A percentile compares a stretch with the other conserved stretches of the same genome.
Conservation (phyloP, 2,888 invertebrate species). For the Meandrusa payeni region DNA sequence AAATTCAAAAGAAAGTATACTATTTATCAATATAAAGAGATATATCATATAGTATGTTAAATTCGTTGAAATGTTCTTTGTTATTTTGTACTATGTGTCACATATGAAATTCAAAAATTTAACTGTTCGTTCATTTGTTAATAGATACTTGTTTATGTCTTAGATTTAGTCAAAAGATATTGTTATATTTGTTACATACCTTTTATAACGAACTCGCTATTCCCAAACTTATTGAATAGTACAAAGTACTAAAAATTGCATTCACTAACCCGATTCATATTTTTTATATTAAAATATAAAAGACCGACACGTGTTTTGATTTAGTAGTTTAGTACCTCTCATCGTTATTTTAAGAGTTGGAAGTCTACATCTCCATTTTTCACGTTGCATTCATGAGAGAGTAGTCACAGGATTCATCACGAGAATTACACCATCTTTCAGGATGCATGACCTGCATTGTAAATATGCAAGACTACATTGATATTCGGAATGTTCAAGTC, state of each 20-base stretch:
- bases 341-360: conserved; percentile 29
- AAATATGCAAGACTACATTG: conserved; percentile 62
- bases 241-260: conserved; percentile 46
- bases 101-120: conserved; percentile 11
- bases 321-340: conserved; percentile 76
- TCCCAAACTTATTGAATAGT: conserved; percentile 34
- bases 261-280: conserved; percentile 64
- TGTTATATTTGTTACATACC: conserved; percentile 23
- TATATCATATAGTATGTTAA: neutral
- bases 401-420: conserved; percentile 26
- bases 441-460: conserved; percentile 72
- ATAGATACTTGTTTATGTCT: conserved; percentile 9
- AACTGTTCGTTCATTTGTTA: conserved; percentile 4
- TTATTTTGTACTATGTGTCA: conserved; percentile 14
- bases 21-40: conserved; percentile 13
- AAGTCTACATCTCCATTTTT: conserved; percentile 5
- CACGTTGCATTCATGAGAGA: conserved; percentile 5
- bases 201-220: conserved; percentile 24
- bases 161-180: conserved; percentile 10
- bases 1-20: conserved; percentile 1
- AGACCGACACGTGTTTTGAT: conserved; percentile 76
- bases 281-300: conserved; percentile 77
- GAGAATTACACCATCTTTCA: conserved; percentile 36
- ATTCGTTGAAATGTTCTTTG: conserved; percentile 10
- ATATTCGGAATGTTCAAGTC: conserved; percentile 42